Evolutionary conservation across 30 jellyfish, hydroid and myxozoan genomes (phyloP), one percentile per base, ranked within the genome.

Genomic region (Aurelia sp.): DNA sequence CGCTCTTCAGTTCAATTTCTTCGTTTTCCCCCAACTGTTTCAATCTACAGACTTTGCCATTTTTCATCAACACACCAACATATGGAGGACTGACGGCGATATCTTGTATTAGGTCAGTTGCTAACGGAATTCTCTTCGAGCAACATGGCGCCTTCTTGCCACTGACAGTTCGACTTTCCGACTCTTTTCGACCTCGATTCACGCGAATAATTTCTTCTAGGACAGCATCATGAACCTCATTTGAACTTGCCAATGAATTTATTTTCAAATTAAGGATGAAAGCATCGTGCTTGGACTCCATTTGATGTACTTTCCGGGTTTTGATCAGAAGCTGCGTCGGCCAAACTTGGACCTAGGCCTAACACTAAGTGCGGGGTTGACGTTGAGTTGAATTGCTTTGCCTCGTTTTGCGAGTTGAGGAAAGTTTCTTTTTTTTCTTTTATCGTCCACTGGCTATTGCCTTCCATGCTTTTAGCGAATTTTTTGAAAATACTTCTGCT

Each of bases 31-130:
- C 62, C 12, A 35, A 55, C 40, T 70, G 44, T 22, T 21, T 68
- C 27, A 47, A 69, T 58, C 91, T 82, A 44, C 91, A 82, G 7
- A 59, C 91, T 69, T 70, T 82, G 33, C 91, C 91, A 48, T 82
- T 82, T 18, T 82, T 57, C 71, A 82, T 60, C 15, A 82, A 76
- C 31, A 82, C 48, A 4, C 85, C 91, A 40, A 71, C 30, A 58
- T 51, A 82, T 27, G 91, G 85, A 11, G 91, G 76, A 82, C 91
- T 69, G 59, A 82, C 76, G 7, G 91, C 91, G 19, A 82, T 21
- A 58, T 75, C 73, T 27, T 55, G 11, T 13, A 82, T 62, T 21
- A 31, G 64, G 40, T 40, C 73, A 31, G 70, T 69, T 3, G 70
- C 53, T 11, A 82, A 69, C 47, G 85, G 91, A 30, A 82, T 23